A percentile compares a stretch with the other conserved stretches of the same genome.
phyloP scores from a whole-genome alignment of 2,797 vertebrate genomes.

The Enteromius paludinosus region DNA sequence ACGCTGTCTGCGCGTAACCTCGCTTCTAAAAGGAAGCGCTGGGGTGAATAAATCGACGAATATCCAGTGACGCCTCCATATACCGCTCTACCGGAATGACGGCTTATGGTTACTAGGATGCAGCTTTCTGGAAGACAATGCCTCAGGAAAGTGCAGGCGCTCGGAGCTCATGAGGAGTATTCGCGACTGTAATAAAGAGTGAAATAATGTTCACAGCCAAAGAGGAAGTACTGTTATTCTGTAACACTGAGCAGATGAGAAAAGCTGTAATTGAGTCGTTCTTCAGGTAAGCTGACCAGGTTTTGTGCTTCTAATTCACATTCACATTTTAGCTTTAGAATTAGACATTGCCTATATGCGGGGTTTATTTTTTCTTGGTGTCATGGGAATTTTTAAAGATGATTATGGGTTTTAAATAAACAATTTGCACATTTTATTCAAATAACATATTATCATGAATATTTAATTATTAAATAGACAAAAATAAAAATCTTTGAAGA shows the following conservation, averaged over 20 bases:
- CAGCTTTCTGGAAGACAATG: not conserved
- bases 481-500: not conserved
- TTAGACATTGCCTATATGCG: not conserved
- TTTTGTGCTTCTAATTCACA: not conserved
- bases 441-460: not conserved
- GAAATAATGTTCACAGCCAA: not conserved
- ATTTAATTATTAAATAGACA: not conserved
- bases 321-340: not conserved
- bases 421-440: not conserved
- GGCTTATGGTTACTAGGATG: not conserved
- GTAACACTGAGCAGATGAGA: not conserved
- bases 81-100: not conserved
- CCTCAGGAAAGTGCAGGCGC: not conserved
- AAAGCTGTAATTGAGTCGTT: not conserved
- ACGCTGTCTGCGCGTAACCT: not conserved
- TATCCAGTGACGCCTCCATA: not conserved
- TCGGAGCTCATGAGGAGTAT: not conserved
- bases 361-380: not conserved
- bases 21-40: not conserved
- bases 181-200: not conserved
- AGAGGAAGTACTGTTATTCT: not conserved
- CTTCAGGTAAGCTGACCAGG: conserved; percentile 1
- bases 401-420: not conserved
- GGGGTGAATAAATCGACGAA: not conserved
- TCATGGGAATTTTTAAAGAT: not conserved